Percentiles rank a stretch among this genome's conserved stretches.
Conservation (phyloP, 2,797 vertebrate species). For the Bradypodion ventrale region DNA sequence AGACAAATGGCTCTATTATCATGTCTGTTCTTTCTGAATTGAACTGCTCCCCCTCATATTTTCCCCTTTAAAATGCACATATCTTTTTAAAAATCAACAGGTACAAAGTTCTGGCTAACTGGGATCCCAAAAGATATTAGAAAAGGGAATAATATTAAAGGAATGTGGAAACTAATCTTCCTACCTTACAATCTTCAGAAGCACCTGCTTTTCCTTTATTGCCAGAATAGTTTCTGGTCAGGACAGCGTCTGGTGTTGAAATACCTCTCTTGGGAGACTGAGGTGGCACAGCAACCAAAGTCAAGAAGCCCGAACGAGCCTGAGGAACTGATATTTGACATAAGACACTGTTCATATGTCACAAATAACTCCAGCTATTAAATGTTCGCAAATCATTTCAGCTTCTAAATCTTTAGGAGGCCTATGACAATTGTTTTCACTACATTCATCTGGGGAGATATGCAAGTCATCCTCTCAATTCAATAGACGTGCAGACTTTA, state of each 20-base stretch:
- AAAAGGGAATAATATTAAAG: neutral
- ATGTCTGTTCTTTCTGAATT: neutral
- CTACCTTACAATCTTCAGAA: constrained; percentile 63
- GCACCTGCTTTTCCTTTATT: constrained; percentile 59
- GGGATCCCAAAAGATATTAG: neutral
- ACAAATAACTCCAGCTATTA: neutral
- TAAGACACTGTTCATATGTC: constrained; percentile 45
- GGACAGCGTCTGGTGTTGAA: constrained; percentile 58
- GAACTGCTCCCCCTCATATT: neutral
- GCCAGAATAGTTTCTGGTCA: constrained; percentile 49
- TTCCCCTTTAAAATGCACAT: neutral
- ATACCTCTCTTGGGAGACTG: constrained; percentile 78
- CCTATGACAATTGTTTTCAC: neutral
- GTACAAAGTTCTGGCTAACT: neutral
- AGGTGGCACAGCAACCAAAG: constrained; percentile 85
- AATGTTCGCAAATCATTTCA: neutral
- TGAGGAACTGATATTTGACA: constrained; percentile 58
- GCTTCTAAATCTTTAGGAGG: neutral
- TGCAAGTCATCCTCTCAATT: neutral
- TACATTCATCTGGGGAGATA: neutral
- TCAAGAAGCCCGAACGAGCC: constrained; percentile 65
- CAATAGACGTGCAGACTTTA: neutral
- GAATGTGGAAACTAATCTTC: neutral
- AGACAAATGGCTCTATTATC: neutral
- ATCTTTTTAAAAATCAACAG: neutral